phyloP scores from a whole-genome alignment of 2,113 vertebrate species.

The Jacana jacana region DNA sequence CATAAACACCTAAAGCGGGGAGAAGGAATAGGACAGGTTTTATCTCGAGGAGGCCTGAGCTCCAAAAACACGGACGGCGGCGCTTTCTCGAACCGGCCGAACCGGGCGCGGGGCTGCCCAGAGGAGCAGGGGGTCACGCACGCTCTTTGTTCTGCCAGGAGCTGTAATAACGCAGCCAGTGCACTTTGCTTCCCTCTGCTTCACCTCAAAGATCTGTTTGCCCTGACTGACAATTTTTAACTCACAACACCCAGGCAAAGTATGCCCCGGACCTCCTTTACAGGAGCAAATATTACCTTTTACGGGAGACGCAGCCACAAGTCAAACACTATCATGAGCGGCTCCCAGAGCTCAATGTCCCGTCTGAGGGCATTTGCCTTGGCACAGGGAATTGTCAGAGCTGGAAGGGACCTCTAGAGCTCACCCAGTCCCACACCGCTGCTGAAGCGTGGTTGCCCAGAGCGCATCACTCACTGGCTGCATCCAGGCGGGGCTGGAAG shows the following conservation, averaged over 20 bases:
- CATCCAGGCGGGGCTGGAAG: too few species aligned
- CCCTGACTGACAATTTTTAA: not conserved
- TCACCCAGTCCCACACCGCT: too few species aligned
- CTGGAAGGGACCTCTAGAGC: too few species aligned
- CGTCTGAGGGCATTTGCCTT: not conserved
- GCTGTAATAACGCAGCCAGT: fast-evolving
- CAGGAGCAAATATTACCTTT: not conserved
- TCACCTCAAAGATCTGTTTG: not conserved
- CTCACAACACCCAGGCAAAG: not conserved
- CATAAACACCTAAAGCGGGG: not conserved
- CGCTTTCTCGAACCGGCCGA: not conserved
- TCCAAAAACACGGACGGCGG: not conserved
- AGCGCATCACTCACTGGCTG: too few species aligned
- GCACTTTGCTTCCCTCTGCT: not conserved
- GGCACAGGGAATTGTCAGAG: too few species aligned
- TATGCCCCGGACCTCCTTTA: not conserved
- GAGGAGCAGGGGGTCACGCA: not conserved
- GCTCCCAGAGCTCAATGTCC: fast-evolving
- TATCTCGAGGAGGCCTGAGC: not conserved
- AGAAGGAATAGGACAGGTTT: not conserved
- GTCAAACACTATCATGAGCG: fast-evolving
- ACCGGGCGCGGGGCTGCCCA: fast-evolving
- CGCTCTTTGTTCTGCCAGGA: not conserved
- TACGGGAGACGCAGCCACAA: not conserved
- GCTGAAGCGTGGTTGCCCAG: too few species aligned